phyloP scores from a whole-genome alignment of 2,797 vertebrate genomes.

The Ceryle rudis region DNA sequence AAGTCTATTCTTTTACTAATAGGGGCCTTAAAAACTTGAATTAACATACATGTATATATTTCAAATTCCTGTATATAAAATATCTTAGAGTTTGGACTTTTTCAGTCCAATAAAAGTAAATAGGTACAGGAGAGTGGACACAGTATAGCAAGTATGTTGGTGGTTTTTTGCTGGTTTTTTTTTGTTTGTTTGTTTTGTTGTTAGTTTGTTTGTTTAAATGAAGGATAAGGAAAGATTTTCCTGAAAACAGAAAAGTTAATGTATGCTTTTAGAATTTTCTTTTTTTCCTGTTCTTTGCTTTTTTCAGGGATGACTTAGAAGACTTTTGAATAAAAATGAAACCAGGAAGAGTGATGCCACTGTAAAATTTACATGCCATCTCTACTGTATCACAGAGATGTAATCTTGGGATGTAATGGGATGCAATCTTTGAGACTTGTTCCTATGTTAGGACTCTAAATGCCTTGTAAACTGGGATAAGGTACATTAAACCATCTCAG shows the following conservation, averaged over 20 bases:
- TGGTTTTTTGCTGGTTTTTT: too few species aligned
- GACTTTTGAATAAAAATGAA: conserved; percentile 23
- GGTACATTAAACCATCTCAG: background rate
- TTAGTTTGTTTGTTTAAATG: background rate
- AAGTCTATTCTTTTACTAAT: background rate
- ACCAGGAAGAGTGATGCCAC: background rate
- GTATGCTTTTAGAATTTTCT: conserved; percentile 20
- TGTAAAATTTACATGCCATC: background rate
- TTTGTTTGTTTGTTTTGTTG: background rate
- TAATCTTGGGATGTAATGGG: too few species aligned
- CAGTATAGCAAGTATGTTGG: background rate
- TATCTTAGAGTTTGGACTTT: background rate
- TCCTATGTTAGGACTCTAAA: background rate
- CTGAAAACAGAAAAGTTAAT: conserved; percentile 3
- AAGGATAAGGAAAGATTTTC: background rate
- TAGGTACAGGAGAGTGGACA: background rate
- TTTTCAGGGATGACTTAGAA: conserved; percentile 19
- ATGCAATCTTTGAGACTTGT: background rate
- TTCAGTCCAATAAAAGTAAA: background rate
- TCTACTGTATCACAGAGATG: background rate
- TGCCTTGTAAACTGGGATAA: background rate
- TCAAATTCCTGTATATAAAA: background rate
- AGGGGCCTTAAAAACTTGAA: background rate
- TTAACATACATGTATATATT: background rate
- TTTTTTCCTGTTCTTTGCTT: background rate